Base-by-base conservation (phyloP, 2,888 invertebrate genomes). In the Drosophila anomalata region DNA sequence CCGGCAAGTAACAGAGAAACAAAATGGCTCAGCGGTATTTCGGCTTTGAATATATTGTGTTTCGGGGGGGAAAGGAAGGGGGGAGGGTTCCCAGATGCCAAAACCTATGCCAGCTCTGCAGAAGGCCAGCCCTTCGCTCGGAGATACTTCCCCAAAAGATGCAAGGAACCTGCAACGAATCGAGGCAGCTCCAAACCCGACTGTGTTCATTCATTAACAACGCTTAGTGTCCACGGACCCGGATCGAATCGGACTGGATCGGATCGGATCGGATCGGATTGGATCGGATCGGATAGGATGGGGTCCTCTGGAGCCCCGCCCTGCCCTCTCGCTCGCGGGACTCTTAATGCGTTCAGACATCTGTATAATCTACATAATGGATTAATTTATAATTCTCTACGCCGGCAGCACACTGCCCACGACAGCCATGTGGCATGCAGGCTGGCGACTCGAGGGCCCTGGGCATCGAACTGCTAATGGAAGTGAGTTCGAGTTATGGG, bases 361-460 rank as follows among this genome's bases (percentile, higher is more conserved):
- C 73, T 77, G 80, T 77, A 79, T 79, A 85, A 85, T 87, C 85
- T 80, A 80, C 80, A 82, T 87, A 87, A 85, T 85, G 87, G 82
- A 82, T 85, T 85, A 85, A 87, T 85, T 85, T 82, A 77, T 85
- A 87, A 80, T 82, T 85, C 75, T 78, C 70, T 59, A 70, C 69
- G 79, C 82, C 66, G 24, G 51, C 59, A 29, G 50, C 42, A 22
- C 47, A 20, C 22, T 41, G 46, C 36, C 55, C 31, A 29, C 42
- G 31, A 46, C 20, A 26, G 24, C 14, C 9, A 22, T 9, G 4
- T 24, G 24, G 31, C 41, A 44, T 29, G 20, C 42, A 22, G 12
- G 36, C 36, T 14, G 56, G 48, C 2, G 78, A 71, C 76, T 69
- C 60, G 53, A 72, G 68, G 61, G 74, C 74, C 71, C 54, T 8